A percentile compares a stretch with the other conserved stretches of the same genome.
Evolutionary conservation across 1,140 invertebrate genomes (phyloP).

Genomic region (Helicoverpa armigera): DNA sequence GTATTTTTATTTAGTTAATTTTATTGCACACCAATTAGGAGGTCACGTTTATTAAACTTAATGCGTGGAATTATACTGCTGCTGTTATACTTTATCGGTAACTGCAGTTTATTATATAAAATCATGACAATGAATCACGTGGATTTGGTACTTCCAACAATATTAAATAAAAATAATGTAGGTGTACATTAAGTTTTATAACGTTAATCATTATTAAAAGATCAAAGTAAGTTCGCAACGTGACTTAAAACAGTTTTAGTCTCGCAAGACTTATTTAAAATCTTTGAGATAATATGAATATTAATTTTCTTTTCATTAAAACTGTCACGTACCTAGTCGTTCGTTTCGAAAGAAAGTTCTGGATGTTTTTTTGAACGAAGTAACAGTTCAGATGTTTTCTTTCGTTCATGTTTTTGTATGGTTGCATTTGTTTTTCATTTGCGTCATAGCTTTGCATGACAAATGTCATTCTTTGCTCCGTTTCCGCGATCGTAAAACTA

Average conservation of each 20-base stretch:
- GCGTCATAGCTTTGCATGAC: conserved; percentile 24
- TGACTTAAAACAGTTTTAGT: conserved; percentile 8
- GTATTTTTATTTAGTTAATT: not conserved
- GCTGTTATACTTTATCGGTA: too few species aligned
- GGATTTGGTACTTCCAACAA: too few species aligned
- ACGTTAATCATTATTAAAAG: not conserved
- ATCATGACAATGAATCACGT: too few species aligned
- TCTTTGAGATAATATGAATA: conserved; percentile 14
- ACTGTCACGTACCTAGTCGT: conserved; percentile 16
- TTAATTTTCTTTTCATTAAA: conserved; percentile 14
- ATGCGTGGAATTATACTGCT: too few species aligned
- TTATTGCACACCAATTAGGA: not conserved
- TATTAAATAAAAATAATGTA: too few species aligned
- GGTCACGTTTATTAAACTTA: too few species aligned
- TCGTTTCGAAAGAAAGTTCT: conserved; percentile 2
- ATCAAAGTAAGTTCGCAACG: not conserved
- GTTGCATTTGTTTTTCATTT: conserved; percentile 5
- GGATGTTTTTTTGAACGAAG: not conserved
- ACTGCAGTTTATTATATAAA: too few species aligned
- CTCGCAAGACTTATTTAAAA: conserved; percentile 7
- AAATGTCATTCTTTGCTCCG: conserved; percentile 16
- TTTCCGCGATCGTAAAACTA: conserved; percentile 35
- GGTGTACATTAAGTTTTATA: too few species aligned
- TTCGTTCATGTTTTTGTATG: conserved; percentile 27
- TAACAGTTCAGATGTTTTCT: conserved; percentile 10